Base-by-base conservation (phyloP, 2,113 vertebrate genomes). In the Pedionomus torquatus region DNA sequence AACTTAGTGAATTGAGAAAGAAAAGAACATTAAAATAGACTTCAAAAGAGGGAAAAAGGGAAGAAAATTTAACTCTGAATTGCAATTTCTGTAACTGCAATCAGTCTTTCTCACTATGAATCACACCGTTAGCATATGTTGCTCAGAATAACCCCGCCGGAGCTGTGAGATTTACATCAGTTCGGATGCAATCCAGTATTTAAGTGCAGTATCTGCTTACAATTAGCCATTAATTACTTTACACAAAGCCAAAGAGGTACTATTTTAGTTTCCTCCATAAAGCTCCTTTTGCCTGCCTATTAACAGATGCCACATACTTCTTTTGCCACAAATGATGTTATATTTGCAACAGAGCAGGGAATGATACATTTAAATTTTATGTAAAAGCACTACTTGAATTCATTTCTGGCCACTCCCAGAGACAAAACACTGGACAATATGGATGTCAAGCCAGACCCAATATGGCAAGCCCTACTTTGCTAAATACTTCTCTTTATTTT, bases 351-450 rank as follows among this genome's bases (percentile, higher is more conserved):
- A 70, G 44, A 96, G 61, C 23, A 72, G 37, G 18, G 81, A 87
- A 95, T 68, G 65, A 77, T 82, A 90, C 20, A 0, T 88, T 92
- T 78, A 79, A 20, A 69, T 89, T 94, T 79, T 64, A n/a, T 87
- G 52, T 90, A 76, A 92, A 95, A 95, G 44, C 39, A 83, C 21
- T 68, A 46, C 25, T 96, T 84, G 90, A 89, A 94, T 94, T 97
- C 93, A 89, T 28, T 92, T 81, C 37, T 93, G 81, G 48, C 61
- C 72, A 84, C 35, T 76, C n/a, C 33, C 25, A 90, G 41, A 87
- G 61, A 93, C 25, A 87, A 90, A 92, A 85, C 58, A 28, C 19
- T 72, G 49, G 44, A 64, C 26, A 44, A 51, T 48, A 58, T 54
- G 8, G 7, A 72, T 61, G 35, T 79, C 37, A 46, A 78, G 35